A percentile compares a stretch with the other conserved stretches of the same genome.
Conservation (phyloP, 2,797 vertebrate species). For the Hydrocynus forskahlii region DNA sequence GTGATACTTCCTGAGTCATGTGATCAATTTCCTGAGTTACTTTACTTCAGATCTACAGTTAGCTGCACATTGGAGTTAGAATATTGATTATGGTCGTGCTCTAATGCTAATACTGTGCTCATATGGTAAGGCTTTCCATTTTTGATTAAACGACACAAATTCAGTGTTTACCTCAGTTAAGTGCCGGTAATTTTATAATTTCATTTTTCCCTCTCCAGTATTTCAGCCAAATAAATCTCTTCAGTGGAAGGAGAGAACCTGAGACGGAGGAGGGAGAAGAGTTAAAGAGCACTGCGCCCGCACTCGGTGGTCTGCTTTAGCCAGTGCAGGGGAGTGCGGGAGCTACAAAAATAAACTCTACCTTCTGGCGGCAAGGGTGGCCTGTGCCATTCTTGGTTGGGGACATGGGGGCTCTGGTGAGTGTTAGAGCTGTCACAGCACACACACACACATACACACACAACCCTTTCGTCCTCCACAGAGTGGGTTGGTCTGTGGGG, state of each 20-base stretch:
- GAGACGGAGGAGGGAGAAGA: slow-evolving; percentile 57
- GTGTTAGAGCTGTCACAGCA: slow-evolving; percentile 92
- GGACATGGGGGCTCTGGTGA: slow-evolving; percentile 89
- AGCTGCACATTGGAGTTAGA: neutral
- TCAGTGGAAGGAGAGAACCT: slow-evolving; percentile 64
- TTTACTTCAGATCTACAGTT: neutral
- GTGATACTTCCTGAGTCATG: slow-evolving; percentile 1
- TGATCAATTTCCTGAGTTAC: neutral
- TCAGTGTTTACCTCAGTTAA: slow-evolving; percentile 73
- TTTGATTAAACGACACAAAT: slow-evolving; percentile 74
- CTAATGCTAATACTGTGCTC: slow-evolving; percentile 2
- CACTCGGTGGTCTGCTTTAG: slow-evolving; percentile 89
- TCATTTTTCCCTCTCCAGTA: slow-evolving; percentile 60
- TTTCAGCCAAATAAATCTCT: slow-evolving; percentile 70
- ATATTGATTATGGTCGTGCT: neutral
- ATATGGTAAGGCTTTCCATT: slow-evolving; percentile 20
- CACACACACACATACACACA: slow-evolving; percentile 64
- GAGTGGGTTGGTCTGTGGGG: slow-evolving; percentile 62
- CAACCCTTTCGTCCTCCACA: slow-evolving; percentile 58
- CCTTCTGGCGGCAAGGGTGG: slow-evolving; percentile 92
- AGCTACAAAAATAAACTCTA: slow-evolving; percentile 96
- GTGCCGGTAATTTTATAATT: slow-evolving; percentile 71
- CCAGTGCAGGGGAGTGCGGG: slow-evolving; percentile 79
- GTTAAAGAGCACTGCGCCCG: slow-evolving; percentile 60
- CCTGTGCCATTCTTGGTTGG: slow-evolving; percentile 88